Evolutionary conservation across 2,888 invertebrate genomes (phyloP).

Genomic region (Bugulina stolonifera): DNA sequence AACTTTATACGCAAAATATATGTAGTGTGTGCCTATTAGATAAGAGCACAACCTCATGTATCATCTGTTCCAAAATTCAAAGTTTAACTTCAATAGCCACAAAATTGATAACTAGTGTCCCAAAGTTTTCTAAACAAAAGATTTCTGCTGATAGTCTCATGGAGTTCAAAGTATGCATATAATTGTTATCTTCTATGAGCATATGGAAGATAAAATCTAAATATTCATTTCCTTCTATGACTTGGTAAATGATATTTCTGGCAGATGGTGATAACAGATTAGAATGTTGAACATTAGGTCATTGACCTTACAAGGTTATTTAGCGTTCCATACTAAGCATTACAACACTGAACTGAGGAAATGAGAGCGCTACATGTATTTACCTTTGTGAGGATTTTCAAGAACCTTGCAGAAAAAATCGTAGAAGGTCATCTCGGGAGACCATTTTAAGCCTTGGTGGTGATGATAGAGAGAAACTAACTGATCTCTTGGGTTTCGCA

Average conservation of each 20-base stretch:
- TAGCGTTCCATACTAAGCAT: no score
- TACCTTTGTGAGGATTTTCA: not conserved
- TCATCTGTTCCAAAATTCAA: no score
- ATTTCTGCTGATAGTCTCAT: not conserved
- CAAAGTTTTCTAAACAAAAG: not conserved
- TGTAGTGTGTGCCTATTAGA: no score
- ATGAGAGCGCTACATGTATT: no score
- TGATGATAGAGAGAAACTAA: slow-evolving; percentile 7
- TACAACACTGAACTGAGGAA: no score
- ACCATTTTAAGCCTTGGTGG: slow-evolving; percentile 19
- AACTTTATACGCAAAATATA: no score
- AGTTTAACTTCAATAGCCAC: no score
- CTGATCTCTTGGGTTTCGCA: slow-evolving; percentile 11
- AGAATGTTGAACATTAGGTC: not conserved
- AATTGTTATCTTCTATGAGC: no score
- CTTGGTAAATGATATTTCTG: not conserved
- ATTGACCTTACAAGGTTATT: not conserved
- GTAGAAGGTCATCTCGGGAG: not conserved
- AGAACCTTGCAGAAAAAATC: not conserved
- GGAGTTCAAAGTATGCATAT: no score
- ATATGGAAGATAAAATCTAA: no score
- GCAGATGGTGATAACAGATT: not conserved
- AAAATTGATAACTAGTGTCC: not conserved
- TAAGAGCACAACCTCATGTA: no score
- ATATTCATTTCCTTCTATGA: no score